Evolutionary conservation across 2,113 vertebrate genomes (phyloP).

Genomic region (Tragulus kanchil): DNA sequence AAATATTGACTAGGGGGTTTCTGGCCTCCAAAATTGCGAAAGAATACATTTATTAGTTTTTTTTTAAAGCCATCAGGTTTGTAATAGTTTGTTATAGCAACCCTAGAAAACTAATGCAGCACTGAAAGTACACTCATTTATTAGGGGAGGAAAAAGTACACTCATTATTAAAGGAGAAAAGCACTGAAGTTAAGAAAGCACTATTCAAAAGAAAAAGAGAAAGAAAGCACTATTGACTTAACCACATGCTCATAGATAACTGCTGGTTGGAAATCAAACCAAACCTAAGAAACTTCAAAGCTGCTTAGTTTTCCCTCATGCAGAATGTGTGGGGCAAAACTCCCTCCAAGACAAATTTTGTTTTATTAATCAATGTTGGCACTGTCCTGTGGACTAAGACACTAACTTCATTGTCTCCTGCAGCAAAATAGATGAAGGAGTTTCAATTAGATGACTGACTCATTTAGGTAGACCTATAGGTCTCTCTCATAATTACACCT

Average conservation of each 20-base stretch:
- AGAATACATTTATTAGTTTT: not conserved
- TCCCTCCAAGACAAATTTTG: not conserved
- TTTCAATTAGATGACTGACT: slow-evolving; percentile 42
- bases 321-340: not conserved
- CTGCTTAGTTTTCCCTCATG: not conserved
- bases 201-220: not conserved
- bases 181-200: not conserved
- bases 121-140: not conserved
- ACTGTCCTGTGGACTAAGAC: not conserved
- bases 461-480: slow-evolving; percentile 26
- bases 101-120: not conserved
- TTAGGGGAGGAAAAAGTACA: not conserved
- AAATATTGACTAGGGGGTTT: not conserved
- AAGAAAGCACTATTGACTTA: not conserved
- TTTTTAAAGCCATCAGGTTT: not conserved
- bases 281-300: not conserved
- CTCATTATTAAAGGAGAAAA: not conserved
- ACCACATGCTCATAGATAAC: not conserved
- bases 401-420: not conserved
- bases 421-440: slow-evolving; percentile 39
- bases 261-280: not conserved
- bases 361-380: not conserved
- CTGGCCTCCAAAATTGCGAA: not conserved
- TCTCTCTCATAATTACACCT: slow-evolving; percentile 1
- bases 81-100: not conserved